Percentiles rank a stretch among this genome's conserved stretches.
These are phyloP conservation scores for Cyanoderma ruficeps DNA, from an alignment of 2,113 vertebrate species.

Conservation along the genomic window DNA sequence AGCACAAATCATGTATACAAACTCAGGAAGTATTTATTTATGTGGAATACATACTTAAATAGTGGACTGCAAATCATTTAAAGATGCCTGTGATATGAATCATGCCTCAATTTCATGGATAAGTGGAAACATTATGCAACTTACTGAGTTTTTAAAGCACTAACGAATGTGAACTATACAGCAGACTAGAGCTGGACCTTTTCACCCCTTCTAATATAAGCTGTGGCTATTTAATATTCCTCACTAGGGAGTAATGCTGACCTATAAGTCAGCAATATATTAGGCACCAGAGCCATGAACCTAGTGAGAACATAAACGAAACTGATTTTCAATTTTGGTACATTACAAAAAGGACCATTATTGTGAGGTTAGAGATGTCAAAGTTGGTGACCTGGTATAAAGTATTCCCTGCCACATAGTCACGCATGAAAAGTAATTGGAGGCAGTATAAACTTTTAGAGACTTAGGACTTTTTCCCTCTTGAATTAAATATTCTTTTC, in stretches of 20 bases:
- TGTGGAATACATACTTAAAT: slow-evolving; percentile 42
- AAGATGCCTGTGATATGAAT: slow-evolving; percentile 64
- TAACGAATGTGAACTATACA: slow-evolving; percentile 39
- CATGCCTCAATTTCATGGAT: slow-evolving; percentile 53
- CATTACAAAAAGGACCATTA: slow-evolving; percentile 66
- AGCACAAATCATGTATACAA: slow-evolving; percentile 6
- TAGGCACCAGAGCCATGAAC: slow-evolving; percentile 57
- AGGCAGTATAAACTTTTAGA: slow-evolving; percentile 7
- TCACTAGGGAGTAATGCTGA: slow-evolving; percentile 62
- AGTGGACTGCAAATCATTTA: slow-evolving; percentile 40
- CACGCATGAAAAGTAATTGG: slow-evolving; percentile 55
- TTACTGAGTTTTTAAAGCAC: slow-evolving; percentile 47
- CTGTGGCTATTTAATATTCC: slow-evolving; percentile 65
- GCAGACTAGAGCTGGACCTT: slow-evolving; percentile 48
- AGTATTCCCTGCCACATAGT: slow-evolving; percentile 50
- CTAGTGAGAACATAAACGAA: slow-evolving; percentile 68
- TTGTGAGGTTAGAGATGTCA: slow-evolving; percentile 69
- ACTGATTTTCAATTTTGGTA: slow-evolving; percentile 66
- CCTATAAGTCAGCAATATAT: slow-evolving; percentile 59
- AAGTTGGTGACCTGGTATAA: slow-evolving; percentile 71
- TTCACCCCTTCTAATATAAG: slow-evolving; percentile 58
- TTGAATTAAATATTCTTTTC: slow-evolving; percentile 13
- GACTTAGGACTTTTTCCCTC: not conserved
- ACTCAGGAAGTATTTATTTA: slow-evolving; percentile 57
- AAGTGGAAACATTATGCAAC: slow-evolving; percentile 65